Base-by-base conservation (phyloP, 2,888 invertebrate species). In the Operophtera brumata region DNA sequence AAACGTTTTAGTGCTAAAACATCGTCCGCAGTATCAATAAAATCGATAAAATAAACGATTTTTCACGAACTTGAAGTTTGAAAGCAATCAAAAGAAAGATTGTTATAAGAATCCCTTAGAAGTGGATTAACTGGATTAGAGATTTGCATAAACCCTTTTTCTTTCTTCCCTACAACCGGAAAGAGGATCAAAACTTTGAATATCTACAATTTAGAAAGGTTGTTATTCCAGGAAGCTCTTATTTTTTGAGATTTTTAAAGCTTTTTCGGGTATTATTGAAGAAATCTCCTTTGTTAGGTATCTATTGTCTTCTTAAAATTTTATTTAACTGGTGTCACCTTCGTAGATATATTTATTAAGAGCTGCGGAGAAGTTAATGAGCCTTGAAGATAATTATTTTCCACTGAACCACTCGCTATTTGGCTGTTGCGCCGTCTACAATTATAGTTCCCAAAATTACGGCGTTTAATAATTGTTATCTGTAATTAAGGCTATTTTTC, bases 61-160 rank as follows among this genome's bases (percentile, higher is more conserved):
- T 54, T 36, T 47, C 39, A 13, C 7, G 9, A 20, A 3, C 10
- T 20, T 39, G 39, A 47, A 50, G 46, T 46, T 26, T n/a, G 37
- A 48, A 52, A 53, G 55, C 47, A 35, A 56, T 42, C 39, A 28
- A 50, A 54, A 20, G 2, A 20, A 20, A 2, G 20, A 20, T 51
- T 48, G 44, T 32, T 57, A 54, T 52, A 14, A 50, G 34, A 41
- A 54, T 56, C 47, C 53, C 52, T 58, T 52, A 50, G 44, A 56
- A 49, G 47, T 20, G 54, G 59, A 61, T 59, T 57, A 59, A 40
- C 10, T 9, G 52, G 54, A 58, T 59, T 59, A 48, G 12, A 45
- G 52, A 59, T 63, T 59, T 59, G 44, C 63, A 61, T 61, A 55
- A 54, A 59, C 47, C 61, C 50, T 14, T 55, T 57, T 60, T 59